phyloP scores from a whole-genome alignment of 2,797 vertebrate genomes.

The Sebastes miniatus region DNA sequence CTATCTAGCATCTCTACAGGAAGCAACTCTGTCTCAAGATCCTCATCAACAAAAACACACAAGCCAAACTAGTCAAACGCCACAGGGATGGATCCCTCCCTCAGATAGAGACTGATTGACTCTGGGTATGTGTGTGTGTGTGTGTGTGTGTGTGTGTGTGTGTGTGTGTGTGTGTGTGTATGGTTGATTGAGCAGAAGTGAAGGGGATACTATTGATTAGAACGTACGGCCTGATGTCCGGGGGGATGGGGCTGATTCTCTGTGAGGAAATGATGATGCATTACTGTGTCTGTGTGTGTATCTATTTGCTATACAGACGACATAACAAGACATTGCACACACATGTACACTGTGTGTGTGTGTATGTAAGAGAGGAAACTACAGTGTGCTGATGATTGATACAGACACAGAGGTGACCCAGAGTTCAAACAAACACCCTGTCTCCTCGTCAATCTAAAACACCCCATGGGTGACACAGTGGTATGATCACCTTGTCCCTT shows the following conservation, averaged over 20 bases:
- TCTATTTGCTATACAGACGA: neutral
- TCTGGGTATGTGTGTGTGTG: neutral
- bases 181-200: constrained; percentile 33
- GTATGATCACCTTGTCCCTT: constrained; percentile 37
- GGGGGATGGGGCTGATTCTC: constrained; percentile 20
- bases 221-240: neutral
- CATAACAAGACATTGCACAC: neutral
- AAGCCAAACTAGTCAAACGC: constrained; percentile 8
- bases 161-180: constrained; percentile 8
- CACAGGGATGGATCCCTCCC: constrained; percentile 7
- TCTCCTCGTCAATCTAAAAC: constrained; percentile 35
- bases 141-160: neutral
- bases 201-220: constrained; percentile 62
- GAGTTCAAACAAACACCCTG: constrained; percentile 15
- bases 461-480: constrained; percentile 36
- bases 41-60: constrained; percentile 29
- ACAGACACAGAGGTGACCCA: constrained; percentile 26
- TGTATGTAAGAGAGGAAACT: neutral
- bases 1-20: constrained; percentile 28
- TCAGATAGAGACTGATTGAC: constrained; percentile 1
- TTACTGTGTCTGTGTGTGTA: constrained; percentile 6
- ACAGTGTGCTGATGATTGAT: constrained; percentile 32
- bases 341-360: neutral
- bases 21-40: constrained; percentile 30
- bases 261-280: constrained; percentile 43